Base-by-base conservation (phyloP, 2,113 vertebrate species). In the Heteronetta atricapilla region DNA sequence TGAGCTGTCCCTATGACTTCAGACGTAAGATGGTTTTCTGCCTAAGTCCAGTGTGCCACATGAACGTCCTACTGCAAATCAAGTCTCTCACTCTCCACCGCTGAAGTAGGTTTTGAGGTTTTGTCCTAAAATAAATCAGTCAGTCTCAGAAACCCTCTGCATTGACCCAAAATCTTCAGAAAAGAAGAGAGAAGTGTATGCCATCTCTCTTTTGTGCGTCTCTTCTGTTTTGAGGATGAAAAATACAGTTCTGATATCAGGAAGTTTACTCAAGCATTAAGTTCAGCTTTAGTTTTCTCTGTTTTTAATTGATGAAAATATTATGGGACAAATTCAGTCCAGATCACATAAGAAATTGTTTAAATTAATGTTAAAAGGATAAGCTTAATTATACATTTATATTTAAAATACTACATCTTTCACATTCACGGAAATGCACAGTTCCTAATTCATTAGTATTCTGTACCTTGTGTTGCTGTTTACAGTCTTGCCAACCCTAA, bases 251-350 rank as follows among this genome's bases (percentile, higher is more conserved):
- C 36, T 70, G 17, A 17, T 67, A 22, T 64, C 72, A 67, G 60
- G 33, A 46, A 81, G 33, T 70, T 97, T 93, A 85, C 55, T 18
- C 38, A 40, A 77, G 33, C 36, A 58, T 80, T 74, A 88, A 56
- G 31, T 78, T 88, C 22, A 67, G 17, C 9, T 53, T 81, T 40
- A 64, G 9, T 70, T 80, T 88, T 81, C 38, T 91, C 31, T 83
- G 23, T 72, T 86, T 91, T 81, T 72, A 83, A 68, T 33, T 82
- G 18, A 44, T 75, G 5, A 72, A 90, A 91, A 90, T 8, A 0
- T 55, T 84, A 11, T 26, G 40, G 48, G 77, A 40, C 86, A 79
- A 66, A 86, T 72, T 83, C 73, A 67, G 62, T 86, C 82, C 53
- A 36, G 28, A 31, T 84, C 83, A 62, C 4, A 2, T 72, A 68